Base-by-base conservation (phyloP, 2,888 invertebrate genomes). In the Nymphalis c-album region DNA sequence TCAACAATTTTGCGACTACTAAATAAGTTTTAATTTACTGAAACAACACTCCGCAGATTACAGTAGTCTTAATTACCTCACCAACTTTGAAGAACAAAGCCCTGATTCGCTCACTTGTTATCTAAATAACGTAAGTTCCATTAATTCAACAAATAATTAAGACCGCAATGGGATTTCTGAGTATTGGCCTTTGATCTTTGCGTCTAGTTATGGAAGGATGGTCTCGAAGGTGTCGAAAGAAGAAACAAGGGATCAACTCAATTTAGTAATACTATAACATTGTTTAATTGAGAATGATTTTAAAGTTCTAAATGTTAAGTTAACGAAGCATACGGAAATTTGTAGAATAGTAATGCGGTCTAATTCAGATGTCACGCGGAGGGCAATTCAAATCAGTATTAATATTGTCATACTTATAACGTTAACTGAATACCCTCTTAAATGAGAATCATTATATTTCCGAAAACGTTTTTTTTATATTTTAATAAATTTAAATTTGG, bases 101-200 rank as follows among this genome's bases (percentile, higher is more conserved):
- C 40, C 57, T 13, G 35, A 57, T 57, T 57, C 57, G 57, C 40
- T 57, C 40, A 57, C 57, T 40, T 40, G 57, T 40, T 57, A 40
- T 57, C 18, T 40, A 57, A 57, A 57, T 57, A 57, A 40, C 57
- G 35, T 13, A 18, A 57, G 57, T 57, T 57, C 35, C 35, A 57
- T 35, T 57, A 57, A 57, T 55, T 55, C 53, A 55, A 55, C 53
- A 55, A 55, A 55, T 55, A 26, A 50, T 53, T 26, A 57, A 57
- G 40, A 18, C 57, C 57, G 35, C 57, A 57, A 57, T 6, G 40
- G 57, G 57, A 57, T 57, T 57, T 40, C 17, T 20, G 35, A 31
- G 10, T 57, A 57, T 57, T 35, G 57, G n/a, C 40, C 35, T 57
- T 55, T 26, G 53, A 17, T 55, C 18, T 35, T 35, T 18, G 13